A percentile compares a stretch with the other conserved stretches of the same genome.
Conservation (phyloP, 2,888 invertebrate genomes). For the Cyaniris semiargus region DNA sequence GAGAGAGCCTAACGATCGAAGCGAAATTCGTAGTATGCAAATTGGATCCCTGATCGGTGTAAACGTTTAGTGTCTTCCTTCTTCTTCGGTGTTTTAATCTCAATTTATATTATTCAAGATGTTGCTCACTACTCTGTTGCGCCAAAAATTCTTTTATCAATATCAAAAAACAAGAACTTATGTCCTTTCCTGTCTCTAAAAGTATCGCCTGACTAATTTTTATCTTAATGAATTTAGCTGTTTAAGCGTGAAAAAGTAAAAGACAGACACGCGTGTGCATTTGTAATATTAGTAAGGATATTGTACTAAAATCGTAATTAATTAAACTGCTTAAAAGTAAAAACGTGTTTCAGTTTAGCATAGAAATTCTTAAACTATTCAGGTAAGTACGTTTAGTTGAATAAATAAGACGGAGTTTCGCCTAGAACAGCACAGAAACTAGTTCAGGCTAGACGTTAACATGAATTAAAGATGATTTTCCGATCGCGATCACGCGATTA, state of each 20-base stretch:
- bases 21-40: no score
- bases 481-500: conserved; percentile 55
- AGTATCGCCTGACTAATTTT: background rate
- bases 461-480: conserved; percentile 46
- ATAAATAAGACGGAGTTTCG: conserved; percentile 8
- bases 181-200: background rate
- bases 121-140: no score
- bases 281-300: background rate
- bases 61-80: background rate
- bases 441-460: conserved; percentile 40
- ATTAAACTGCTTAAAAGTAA: background rate
- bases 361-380: background rate
- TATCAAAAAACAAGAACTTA: no score
- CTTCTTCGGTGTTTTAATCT: no score
- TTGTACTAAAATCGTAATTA: background rate
- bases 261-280: background rate
- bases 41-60: background rate
- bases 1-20: background rate
- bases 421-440: conserved; percentile 29
- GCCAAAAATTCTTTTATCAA: no score
- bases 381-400: background rate
- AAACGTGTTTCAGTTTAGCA: background rate
- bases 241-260: no score
- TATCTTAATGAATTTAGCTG: no score
- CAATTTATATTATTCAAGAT: no score